Evolutionary conservation across 1,140 invertebrate species (phyloP), one percentile per base, ranked within the genome.

Genomic region (Teleopsis dalmanni): DNA sequence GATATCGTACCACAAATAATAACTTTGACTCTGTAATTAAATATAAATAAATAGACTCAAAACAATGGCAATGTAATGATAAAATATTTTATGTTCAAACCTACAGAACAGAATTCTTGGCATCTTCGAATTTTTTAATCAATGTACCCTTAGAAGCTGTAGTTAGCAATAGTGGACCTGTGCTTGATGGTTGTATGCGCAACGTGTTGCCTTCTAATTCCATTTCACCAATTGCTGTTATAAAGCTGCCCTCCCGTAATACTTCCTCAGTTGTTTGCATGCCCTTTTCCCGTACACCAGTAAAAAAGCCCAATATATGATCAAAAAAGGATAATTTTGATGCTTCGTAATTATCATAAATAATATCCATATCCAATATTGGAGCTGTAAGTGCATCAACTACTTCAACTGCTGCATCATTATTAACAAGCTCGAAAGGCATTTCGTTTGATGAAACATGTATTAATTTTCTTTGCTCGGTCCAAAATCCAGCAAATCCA

Each of bases 201-300:
- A 87, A 58, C 0, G 70, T 63, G 26, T 76, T 73, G 2, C 72
- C 72, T 53, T 80, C 75, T 18, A 76, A 71, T 46, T 75, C 68
- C 40, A 88, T 62, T 72, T 88, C 84, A 19, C 86, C 86, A 45
- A 87, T 80, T 23, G 82, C 85, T 4, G 85, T 88, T 4, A 89
- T 78, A 42, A 85, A 76, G 34, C 82, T 80, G 29, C 84, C 85
- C 62, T 83, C 82, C 7, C 83, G 74, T 3, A 89, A 70, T 75
- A 89, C 82, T 72, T 86, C 81, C 68, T 89, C 87, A 14, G 85
- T 88, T 1, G 81, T 83, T 65, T 88, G 85, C 16, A 88, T 65
- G 0, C 87, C 87, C 54, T 81, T 75, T 63, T 87, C 84, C 5
- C 82, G 73, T 8, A 86, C 73, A 59, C 84, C 85, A 43, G 79